Percentiles rank a stretch among this genome's conserved stretches.
Evolutionary conservation across 2,113 vertebrate species (phyloP).

Genomic region (Leucopsar rothschildi): DNA sequence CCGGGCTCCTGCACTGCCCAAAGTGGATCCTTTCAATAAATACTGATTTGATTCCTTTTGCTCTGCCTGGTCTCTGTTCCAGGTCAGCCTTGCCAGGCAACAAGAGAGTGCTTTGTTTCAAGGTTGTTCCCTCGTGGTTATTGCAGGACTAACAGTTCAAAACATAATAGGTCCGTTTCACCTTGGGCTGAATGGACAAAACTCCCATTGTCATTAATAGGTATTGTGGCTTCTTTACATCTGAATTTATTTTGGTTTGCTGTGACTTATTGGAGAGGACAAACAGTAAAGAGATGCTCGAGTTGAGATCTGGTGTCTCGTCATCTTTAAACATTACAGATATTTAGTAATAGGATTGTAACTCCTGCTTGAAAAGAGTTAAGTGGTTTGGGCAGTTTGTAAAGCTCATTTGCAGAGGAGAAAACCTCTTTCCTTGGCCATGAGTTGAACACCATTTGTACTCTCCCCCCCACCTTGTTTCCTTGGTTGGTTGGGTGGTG

Average conservation of each 20-base stretch:
- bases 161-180: not conserved
- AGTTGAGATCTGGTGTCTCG: not conserved
- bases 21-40: no score
- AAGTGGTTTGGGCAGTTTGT: not conserved
- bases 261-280: not conserved
- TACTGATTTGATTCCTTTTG: no score
- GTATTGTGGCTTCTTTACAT: not conserved
- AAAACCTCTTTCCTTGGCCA: not conserved
- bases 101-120: not conserved
- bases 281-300: not conserved
- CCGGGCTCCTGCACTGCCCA: no score
- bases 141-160: not conserved
- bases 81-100: no score
- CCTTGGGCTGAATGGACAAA: not conserved
- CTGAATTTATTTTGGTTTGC: not conserved
- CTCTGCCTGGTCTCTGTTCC: no score
- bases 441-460: not conserved
- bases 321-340: not conserved
- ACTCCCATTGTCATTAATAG: not conserved
- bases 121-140: fast-evolving
- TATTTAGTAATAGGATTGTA: not conserved
- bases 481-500: not conserved
- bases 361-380: not conserved
- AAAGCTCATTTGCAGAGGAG: not conserved
- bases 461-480: not conserved